phyloP scores from a whole-genome alignment of 2,797 vertebrate genomes.

The Loris lydekkerianus region DNA sequence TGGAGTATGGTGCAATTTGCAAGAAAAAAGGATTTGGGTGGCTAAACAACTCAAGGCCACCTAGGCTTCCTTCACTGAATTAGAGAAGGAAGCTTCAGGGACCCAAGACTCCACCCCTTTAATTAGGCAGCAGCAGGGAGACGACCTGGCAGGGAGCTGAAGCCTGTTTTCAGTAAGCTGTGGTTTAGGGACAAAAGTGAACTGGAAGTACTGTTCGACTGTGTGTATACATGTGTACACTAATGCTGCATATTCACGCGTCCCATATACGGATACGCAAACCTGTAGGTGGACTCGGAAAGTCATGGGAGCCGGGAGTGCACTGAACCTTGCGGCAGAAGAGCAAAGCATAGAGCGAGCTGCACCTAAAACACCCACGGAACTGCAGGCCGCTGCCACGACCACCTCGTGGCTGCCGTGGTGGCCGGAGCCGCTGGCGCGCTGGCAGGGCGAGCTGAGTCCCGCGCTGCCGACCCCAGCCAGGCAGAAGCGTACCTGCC shows the following conservation, averaged over 20 bases:
- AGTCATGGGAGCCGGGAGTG: not conserved
- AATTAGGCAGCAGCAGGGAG: slow-evolving; percentile 51
- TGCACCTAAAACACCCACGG: not conserved
- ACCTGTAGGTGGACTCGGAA: not conserved
- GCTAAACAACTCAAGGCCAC: not conserved
- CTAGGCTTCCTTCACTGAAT: not conserved
- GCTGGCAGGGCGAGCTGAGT: not conserved
- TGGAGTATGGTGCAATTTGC: not conserved
- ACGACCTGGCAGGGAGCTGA: slow-evolving; percentile 54
- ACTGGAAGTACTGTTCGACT: not conserved
- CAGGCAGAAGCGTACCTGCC: slow-evolving; percentile 93
- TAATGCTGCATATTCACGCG: not conserved
- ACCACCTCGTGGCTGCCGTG: not conserved
- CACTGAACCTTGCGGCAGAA: not conserved
- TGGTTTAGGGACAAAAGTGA: slow-evolving; percentile 60
- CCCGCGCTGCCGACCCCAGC: not conserved
- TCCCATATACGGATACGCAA: not conserved
- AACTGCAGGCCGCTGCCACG: too few species aligned
- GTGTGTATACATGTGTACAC: slow-evolving; percentile 24
- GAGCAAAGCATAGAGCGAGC: not conserved
- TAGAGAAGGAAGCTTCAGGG: slow-evolving; percentile 34
- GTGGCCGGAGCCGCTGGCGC: not conserved
- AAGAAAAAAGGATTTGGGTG: not conserved
- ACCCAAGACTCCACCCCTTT: slow-evolving; percentile 72
- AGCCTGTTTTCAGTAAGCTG: slow-evolving; percentile 24